phyloP scores from a whole-genome alignment of 2,888 invertebrate genomes.

The Macaria notata region DNA sequence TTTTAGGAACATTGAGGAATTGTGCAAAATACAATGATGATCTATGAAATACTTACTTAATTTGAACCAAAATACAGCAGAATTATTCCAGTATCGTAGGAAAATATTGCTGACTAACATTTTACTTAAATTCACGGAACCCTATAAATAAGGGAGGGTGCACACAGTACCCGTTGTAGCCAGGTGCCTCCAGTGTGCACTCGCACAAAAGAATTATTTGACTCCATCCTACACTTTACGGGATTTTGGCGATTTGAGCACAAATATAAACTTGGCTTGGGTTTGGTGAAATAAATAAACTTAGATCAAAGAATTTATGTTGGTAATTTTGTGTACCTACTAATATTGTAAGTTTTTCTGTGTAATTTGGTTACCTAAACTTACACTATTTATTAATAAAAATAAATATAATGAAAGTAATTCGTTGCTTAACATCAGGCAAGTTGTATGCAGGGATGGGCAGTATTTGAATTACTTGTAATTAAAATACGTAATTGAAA shows the following conservation, averaged over 20 bases:
- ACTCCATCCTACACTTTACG: slow-evolving; percentile 47
- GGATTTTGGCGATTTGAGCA: slow-evolving; percentile 35
- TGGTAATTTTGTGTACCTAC: too few relatives aligned
- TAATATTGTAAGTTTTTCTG: too few relatives aligned
- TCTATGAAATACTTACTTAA: too few relatives aligned
- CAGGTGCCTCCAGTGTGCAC: slow-evolving; percentile 47
- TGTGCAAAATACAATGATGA: too few relatives aligned
- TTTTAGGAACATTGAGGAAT: too few relatives aligned
- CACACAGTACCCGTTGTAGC: slow-evolving; percentile 40
- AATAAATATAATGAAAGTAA: too few relatives aligned
- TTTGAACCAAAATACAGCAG: too few relatives aligned
- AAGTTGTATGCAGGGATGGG: background rate
- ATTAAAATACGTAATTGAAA: slow-evolving; percentile 38
- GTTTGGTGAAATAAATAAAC: slow-evolving; percentile 22
- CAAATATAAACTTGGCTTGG: slow-evolving; percentile 23
- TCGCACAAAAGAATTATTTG: slow-evolving; percentile 51
- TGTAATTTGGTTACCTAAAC: too few relatives aligned
- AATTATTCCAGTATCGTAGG: too few relatives aligned
- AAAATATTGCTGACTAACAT: too few relatives aligned
- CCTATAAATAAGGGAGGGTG: slow-evolving; percentile 42
- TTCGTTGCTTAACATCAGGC: too few relatives aligned
- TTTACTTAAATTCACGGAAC: slow-evolving; percentile 9
- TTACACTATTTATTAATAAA: too few relatives aligned
- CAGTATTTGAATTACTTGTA: slow-evolving; percentile 32
- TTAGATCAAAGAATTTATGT: slow-evolving; percentile 4